These are phyloP conservation scores for Dimorphilus gyrociliatus DNA, from an alignment of 2,888 invertebrate species.

Conservation along the genomic window DNA sequence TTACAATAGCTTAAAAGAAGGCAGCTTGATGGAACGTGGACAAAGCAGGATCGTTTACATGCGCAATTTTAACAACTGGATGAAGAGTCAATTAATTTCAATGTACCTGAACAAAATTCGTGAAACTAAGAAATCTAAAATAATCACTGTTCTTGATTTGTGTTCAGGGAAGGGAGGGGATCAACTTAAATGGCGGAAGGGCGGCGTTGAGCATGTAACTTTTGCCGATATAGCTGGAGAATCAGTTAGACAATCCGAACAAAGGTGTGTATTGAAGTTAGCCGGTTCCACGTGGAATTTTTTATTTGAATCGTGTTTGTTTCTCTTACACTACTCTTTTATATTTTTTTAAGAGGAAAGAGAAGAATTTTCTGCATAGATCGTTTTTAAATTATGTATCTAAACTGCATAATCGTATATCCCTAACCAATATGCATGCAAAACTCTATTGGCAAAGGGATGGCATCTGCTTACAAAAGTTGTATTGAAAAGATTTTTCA, in stretches of 20 bases:
- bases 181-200: constrained; percentile 81
- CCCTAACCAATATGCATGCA: too few relatives aligned
- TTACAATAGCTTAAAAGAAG: constrained; percentile 64
- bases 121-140: constrained; percentile 4
- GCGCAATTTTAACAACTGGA: constrained; percentile 97
- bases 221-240: constrained; percentile 64
- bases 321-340: too few relatives aligned
- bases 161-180: constrained; percentile 99
- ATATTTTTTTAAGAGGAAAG: too few relatives aligned
- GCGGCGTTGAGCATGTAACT: constrained; percentile 51
- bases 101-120: constrained; percentile 14
- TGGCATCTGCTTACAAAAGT: too few relatives aligned
- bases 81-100: constrained; percentile 64
- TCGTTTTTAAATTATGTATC: too few relatives aligned
- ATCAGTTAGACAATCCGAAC: constrained; percentile 74
- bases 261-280: too few relatives aligned
- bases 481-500: too few relatives aligned
- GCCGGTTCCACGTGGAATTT: too few relatives aligned
- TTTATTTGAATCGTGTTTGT: too few relatives aligned
- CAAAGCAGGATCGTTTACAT: constrained; percentile 80
- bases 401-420: too few relatives aligned
- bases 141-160: constrained; percentile 60
- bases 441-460: too few relatives aligned
- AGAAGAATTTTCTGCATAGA: too few relatives aligned
- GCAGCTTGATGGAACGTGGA: constrained; percentile 56